A percentile compares a stretch with the other conserved stretches of the same genome.
phyloP scores from a whole-genome alignment of 2,888 invertebrate genomes.

The Pterostichus madidus region DNA sequence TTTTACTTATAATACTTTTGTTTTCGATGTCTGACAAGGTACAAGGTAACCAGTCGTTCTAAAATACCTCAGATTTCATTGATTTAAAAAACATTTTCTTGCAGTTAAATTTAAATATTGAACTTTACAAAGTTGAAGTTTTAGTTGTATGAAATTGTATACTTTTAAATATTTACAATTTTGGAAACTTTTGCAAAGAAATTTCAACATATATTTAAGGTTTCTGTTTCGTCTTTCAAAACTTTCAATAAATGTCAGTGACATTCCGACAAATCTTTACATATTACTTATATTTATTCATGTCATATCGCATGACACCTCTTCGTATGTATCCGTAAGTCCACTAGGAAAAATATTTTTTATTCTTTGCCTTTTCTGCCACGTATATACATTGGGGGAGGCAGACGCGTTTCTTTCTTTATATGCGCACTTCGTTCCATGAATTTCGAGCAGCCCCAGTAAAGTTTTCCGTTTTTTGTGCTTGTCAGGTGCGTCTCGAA shows the following conservation, averaged over 20 bases:
- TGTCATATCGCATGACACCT: not conserved
- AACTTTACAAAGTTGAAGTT: not conserved
- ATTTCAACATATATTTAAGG: not conserved
- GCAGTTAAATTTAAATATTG: not conserved
- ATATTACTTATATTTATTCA: too few relatives aligned
- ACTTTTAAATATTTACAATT: too few relatives aligned
- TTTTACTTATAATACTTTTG: not conserved
- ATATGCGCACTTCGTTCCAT: constrained; percentile 52
- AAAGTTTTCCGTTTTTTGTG: constrained; percentile 49
- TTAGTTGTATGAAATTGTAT: not conserved
- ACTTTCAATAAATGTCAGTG: not conserved
- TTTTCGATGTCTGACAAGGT: not conserved
- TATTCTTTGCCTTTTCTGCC: constrained; percentile 24
- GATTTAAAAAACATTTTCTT: not conserved
- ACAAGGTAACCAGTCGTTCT: not conserved
- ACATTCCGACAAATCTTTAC: not conserved
- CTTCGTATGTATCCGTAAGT: not conserved
- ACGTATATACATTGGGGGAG: not conserved
- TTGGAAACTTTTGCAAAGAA: not conserved
- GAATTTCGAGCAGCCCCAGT: constrained; percentile 33
- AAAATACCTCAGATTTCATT: not conserved
- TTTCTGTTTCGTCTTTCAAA: not conserved
- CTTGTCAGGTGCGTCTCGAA: constrained; percentile 39
- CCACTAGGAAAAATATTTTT: not conserved
- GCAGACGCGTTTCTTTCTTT: constrained; percentile 20